Percentiles rank a stretch among this genome's conserved stretches.
These are phyloP conservation scores for Holocentrus rufus DNA, from an alignment of 2,797 vertebrate genomes.

Conservation along the genomic window DNA sequence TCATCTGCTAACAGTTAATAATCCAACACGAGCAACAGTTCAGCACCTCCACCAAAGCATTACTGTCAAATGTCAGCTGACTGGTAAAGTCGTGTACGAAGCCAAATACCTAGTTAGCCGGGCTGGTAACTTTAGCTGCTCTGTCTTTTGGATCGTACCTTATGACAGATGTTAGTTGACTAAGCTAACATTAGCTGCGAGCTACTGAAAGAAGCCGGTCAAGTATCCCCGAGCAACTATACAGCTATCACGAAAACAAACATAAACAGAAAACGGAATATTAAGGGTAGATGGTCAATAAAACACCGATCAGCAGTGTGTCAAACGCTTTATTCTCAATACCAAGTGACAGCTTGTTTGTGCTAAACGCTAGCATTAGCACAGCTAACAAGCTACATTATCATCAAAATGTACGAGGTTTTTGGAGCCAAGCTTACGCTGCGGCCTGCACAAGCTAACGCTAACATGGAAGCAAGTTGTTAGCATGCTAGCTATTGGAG, in stretches of 20 bases:
- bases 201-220: slow-evolving; percentile 79
- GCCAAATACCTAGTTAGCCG: slow-evolving; percentile 22
- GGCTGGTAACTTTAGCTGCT: slow-evolving; percentile 59
- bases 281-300: not conserved
- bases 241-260: slow-evolving; percentile 22
- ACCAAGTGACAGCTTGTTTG: slow-evolving; percentile 74
- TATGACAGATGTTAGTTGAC: slow-evolving; percentile 80
- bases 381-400: slow-evolving; percentile 64
- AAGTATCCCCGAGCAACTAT: slow-evolving; percentile 35
- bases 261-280: not conserved
- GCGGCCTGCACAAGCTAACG: slow-evolving; percentile 81
- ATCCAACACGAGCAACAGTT: slow-evolving; percentile 1
- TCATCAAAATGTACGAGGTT: slow-evolving; percentile 55
- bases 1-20: slow-evolving; percentile 13
- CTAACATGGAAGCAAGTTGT: slow-evolving; percentile 46
- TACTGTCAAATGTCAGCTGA: slow-evolving; percentile 26
- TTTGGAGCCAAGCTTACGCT: slow-evolving; percentile 57
- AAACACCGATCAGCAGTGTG: not conserved
- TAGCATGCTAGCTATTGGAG: slow-evolving; percentile 28
- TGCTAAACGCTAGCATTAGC: slow-evolving; percentile 62
- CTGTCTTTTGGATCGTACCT: slow-evolving; percentile 56
- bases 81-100: slow-evolving; percentile 28
- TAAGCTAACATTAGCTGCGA: slow-evolving; percentile 66
- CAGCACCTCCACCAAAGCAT: not conserved
- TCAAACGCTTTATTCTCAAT: slow-evolving; percentile 36